Percentiles rank a stretch among this genome's conserved stretches.
Conservation (phyloP, 1,140 invertebrate species). For the Planococcus citri region DNA sequence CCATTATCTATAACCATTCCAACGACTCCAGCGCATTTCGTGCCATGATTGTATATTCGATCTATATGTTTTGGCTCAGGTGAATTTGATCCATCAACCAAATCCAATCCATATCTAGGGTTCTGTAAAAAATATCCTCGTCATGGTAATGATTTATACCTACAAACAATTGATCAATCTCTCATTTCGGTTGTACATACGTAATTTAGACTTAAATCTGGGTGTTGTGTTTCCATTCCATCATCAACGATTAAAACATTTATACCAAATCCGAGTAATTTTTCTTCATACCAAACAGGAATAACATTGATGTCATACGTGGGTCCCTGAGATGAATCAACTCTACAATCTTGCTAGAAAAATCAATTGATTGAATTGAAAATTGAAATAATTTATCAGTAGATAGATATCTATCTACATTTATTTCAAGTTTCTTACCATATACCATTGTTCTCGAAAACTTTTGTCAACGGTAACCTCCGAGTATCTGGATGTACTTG, state of each 20-base stretch:
- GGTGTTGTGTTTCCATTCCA: constrained; percentile 67
- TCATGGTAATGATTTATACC: too few relatives aligned
- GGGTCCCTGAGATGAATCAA: constrained; percentile 32
- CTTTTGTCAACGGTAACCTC: not conserved
- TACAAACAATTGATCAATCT: too few relatives aligned
- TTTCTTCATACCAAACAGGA: constrained; percentile 58
- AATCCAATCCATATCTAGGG: constrained; percentile 68
- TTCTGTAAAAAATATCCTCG: constrained; percentile 43
- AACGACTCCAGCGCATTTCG: constrained; percentile 72
- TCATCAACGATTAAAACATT: constrained; percentile 76
- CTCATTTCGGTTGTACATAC: too few relatives aligned
- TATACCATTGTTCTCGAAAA: not conserved
- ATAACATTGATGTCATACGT: constrained; percentile 63
- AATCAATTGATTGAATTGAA: too few relatives aligned
- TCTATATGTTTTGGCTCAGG: constrained; percentile 63
- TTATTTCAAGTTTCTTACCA: not conserved
- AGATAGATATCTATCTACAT: too few relatives aligned
- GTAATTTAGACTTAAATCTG: constrained; percentile 64
- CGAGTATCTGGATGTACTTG: not conserved
- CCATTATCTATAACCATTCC: constrained; percentile 73
- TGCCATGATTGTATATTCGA: constrained; percentile 51
- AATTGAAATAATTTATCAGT: too few relatives aligned
- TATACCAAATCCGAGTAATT: constrained; percentile 65
- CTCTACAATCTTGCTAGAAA: not conserved
- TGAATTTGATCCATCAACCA: constrained; percentile 60